phyloP scores from a whole-genome alignment of 2,797 vertebrate species.

The Phoebastria nigripes region DNA sequence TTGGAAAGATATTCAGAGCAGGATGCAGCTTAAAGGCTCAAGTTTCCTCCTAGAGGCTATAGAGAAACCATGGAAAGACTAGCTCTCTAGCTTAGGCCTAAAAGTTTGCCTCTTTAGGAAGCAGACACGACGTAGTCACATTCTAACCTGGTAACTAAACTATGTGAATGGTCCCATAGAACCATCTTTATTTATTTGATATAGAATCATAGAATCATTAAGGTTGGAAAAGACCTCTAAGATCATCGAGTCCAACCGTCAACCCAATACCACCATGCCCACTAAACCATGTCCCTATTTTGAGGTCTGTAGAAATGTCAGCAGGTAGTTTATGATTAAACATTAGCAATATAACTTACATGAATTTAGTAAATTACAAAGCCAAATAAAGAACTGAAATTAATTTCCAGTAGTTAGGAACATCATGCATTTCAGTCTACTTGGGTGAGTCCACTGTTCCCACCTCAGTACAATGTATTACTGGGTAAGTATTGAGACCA shows the following conservation, averaged over 20 bases:
- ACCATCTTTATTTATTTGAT: not conserved
- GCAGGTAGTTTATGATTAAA: not conserved
- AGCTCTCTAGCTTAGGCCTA: not conserved
- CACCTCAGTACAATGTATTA: not conserved
- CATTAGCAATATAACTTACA: not conserved
- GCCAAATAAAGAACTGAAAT: not conserved
- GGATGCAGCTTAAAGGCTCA: not conserved
- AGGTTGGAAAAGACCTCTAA: too few relatives aligned
- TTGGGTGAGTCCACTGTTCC: not conserved
- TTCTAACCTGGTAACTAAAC: not conserved
- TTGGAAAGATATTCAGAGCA: not conserved
- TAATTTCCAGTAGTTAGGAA: not conserved
- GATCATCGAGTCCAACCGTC: too few relatives aligned
- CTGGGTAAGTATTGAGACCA: not conserved
- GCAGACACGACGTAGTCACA: not conserved
- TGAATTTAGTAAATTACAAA: not conserved
- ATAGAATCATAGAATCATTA: too few relatives aligned
- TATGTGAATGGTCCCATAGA: not conserved
- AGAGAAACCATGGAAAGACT: not conserved
- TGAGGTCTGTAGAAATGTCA: not conserved
- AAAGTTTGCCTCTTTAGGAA: not conserved
- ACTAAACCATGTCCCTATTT: not conserved
- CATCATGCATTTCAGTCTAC: not conserved
- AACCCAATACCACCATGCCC: too few relatives aligned
- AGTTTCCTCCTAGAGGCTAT: not conserved